Conservation (phyloP, 2,888 invertebrate genomes). For the Serripes groenlandicus region DNA sequence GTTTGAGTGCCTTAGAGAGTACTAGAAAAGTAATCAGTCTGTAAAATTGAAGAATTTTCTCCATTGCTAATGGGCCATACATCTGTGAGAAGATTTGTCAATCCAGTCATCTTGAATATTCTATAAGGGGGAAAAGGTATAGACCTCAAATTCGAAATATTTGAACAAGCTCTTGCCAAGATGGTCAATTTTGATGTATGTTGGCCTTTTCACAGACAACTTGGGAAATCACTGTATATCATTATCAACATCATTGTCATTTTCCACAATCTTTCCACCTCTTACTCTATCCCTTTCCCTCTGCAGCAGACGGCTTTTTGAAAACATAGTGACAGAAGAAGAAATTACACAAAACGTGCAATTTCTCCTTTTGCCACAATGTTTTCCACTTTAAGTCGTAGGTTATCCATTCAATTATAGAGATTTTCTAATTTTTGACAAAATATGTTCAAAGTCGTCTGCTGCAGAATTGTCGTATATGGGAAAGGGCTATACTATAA, state of each 20-base stretch:
- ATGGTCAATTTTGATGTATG: too few relatives aligned
- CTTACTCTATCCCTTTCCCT: not conserved
- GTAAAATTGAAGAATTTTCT: constrained; percentile 7
- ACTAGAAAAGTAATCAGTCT: constrained; percentile 12
- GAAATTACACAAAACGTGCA: not conserved
- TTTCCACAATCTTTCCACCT: not conserved
- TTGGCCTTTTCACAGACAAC: not conserved
- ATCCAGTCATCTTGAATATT: too few relatives aligned
- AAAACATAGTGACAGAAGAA: not conserved
- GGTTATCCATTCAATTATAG: not conserved
- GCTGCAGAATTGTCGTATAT: too few relatives aligned
- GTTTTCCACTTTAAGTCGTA: not conserved
- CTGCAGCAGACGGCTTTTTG: not conserved
- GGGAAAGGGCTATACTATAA: too few relatives aligned
- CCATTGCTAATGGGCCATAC: constrained; percentile 18
- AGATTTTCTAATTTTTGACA: too few relatives aligned
- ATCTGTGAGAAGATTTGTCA: constrained; percentile 19
- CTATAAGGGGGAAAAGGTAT: too few relatives aligned
- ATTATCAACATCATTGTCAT: not conserved
- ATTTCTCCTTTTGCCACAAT: constrained; percentile 9
- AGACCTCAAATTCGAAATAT: too few relatives aligned
- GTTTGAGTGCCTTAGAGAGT: constrained; percentile 5
- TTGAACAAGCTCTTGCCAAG: too few relatives aligned
- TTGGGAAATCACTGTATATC: too few relatives aligned
- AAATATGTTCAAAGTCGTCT: too few relatives aligned